Evolutionary conservation across 2,888 invertebrate species (phyloP), one percentile per base, ranked within the genome.

Genomic region (Timandra comae): DNA sequence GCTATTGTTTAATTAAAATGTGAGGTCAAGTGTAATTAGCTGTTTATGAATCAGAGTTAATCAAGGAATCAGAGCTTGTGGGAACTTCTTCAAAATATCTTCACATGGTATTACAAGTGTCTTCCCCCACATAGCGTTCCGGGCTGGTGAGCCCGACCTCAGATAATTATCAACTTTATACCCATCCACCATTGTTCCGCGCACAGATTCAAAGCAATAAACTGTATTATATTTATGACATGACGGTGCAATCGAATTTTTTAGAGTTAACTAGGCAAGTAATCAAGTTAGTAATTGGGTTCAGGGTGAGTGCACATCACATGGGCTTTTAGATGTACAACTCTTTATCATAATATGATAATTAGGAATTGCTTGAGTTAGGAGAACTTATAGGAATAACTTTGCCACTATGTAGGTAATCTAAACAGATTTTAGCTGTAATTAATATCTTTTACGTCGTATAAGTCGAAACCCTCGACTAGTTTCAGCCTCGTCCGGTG

Each of bases 1-100:
- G 32, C 28, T 59, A 66, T 69, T 73, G 72, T 75, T 67, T 73
- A 74, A 74, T 74, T 74, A 71, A 69, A 60, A 56, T 46, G 44
- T 41, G 60, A 63, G 73, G 72, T 73, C 75, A 72, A 70, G 70
- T 67, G 69, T 80, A 80, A 81, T 82, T 77, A 79, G 68, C 64
- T 69, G 62, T 65, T 76, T 77, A 81, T 76, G 80, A 79, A 79
- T 80, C 77, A 72, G 70, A 73, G 75, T 67, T 74, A 74, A 80
- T 76, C 73, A 67, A 72, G 70, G 66, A 80, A 81, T 81, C 82
- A 78, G 73, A 70, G 77, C 71, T 55, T 57, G 54, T 85, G 84
- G 82, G 84, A 85, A 82, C 79, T 74, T 78, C 80, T 81, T 81
- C 67, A 70, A 77, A 80, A 78, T 63, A 50, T 85, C 82, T 84